These are phyloP conservation scores for Pogonomyrmex californicus DNA, from an alignment of 1,140 invertebrate genomes.

Conservation along the genomic window DNA sequence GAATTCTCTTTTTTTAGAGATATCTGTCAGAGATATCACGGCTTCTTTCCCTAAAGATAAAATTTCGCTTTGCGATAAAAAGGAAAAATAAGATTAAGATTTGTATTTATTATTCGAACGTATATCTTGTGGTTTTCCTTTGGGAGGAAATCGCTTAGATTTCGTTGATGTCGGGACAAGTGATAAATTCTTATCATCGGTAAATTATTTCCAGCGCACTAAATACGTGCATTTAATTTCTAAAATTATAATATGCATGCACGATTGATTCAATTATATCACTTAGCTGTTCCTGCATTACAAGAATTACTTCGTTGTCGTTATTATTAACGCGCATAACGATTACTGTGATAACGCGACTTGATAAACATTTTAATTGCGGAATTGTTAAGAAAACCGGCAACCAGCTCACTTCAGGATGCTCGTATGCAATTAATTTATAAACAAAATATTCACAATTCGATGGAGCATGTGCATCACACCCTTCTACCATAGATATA, in stretches of 20 bases:
- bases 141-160: not conserved
- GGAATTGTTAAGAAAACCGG: not conserved
- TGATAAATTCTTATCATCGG: constrained; percentile 39
- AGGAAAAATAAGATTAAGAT: not conserved
- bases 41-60: not conserved
- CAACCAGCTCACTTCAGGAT: not conserved
- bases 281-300: constrained; percentile 16
- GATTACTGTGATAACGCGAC: constrained; percentile 27
- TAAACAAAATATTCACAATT: constrained; percentile 16
- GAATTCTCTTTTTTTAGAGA: not conserved
- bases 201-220: constrained; percentile 39
- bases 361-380: constrained; percentile 17
- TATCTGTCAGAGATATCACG: not conserved
- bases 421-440: not conserved
- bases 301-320: constrained; percentile 12
- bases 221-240: constrained; percentile 31
- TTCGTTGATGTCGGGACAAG: constrained; percentile 1
- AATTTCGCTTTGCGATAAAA: not conserved
- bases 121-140: not conserved
- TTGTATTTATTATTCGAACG: not conserved
- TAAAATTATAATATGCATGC: constrained; percentile 54
- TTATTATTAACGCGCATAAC: constrained; percentile 38
- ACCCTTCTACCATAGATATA: not conserved
- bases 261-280: constrained; percentile 46
- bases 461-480: not conserved